A percentile compares a stretch with the other conserved stretches of the same genome.
phyloP scores from a whole-genome alignment of 23 tunicate species.

The Styela clava region DNA sequence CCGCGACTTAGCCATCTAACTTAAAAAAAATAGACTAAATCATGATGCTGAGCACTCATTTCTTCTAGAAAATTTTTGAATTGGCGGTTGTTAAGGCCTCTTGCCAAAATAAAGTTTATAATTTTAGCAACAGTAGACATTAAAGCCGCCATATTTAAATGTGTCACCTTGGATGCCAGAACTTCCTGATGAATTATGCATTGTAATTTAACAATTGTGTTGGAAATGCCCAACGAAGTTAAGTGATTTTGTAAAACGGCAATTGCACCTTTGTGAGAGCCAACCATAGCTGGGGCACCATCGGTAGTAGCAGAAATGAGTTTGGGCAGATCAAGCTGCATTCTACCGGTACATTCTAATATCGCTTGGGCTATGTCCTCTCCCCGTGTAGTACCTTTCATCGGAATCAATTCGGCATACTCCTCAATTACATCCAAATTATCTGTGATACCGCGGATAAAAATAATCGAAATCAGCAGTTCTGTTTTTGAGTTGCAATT shows the following conservation, averaged over 20 bases:
- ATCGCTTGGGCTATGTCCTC: neutral
- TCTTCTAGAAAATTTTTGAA: too few relatives aligned
- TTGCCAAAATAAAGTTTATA: slow-evolving; percentile 56
- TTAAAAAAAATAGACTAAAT: too few relatives aligned
- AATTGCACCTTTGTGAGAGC: slow-evolving; percentile 52
- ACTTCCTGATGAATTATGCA: slow-evolving; percentile 75
- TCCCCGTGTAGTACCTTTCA: too few relatives aligned
- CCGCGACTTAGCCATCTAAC: too few relatives aligned
- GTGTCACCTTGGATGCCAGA: slow-evolving; percentile 57
- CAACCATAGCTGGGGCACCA: slow-evolving; percentile 53
- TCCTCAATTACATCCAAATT: too few relatives aligned
- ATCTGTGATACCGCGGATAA: neutral
- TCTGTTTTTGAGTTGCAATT: too few relatives aligned
- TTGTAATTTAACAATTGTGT: slow-evolving; percentile 35
- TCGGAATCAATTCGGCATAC: too few relatives aligned
- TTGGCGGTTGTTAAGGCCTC: slow-evolving; percentile 39
- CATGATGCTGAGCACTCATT: too few relatives aligned
- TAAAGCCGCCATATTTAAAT: slow-evolving; percentile 37
- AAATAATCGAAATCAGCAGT: neutral
- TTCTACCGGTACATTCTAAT: neutral
- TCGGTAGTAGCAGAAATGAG: slow-evolving; percentile 42
- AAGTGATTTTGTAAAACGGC: slow-evolving; percentile 73
- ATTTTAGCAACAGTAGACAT: slow-evolving; percentile 29
- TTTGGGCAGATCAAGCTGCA: slow-evolving; percentile 12
- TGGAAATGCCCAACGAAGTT: slow-evolving; percentile 36